Percentiles rank a stretch among this genome's conserved stretches.
Evolutionary conservation across 2,113 vertebrate species (phyloP).

Genomic region (Procavia capensis): DNA sequence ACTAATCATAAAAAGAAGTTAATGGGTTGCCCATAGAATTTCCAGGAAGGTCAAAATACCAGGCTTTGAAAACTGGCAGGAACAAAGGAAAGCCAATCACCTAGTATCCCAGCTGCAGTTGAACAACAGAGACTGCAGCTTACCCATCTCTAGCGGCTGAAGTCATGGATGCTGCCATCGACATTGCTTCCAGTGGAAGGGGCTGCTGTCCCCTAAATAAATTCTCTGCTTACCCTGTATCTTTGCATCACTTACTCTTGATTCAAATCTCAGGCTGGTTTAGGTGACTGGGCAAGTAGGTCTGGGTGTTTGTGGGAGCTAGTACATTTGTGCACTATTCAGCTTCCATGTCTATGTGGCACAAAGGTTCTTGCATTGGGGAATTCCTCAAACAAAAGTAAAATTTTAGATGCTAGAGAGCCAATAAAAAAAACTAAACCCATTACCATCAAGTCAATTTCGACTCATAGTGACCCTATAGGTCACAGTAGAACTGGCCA

Average conservation of each 20-base stretch:
- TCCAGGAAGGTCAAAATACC: conserved; percentile 22
- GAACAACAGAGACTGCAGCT: neutral
- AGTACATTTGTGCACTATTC: neutral
- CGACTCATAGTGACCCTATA: too few relatives aligned
- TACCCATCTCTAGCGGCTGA: neutral
- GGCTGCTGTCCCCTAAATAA: neutral
- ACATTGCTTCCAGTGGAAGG: neutral
- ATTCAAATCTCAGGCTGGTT: neutral
- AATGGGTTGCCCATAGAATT: conserved; percentile 16
- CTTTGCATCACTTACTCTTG: neutral
- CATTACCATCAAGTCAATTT: too few relatives aligned
- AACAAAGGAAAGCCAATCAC: conserved; percentile 15
- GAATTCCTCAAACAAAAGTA: conserved; percentile 3
- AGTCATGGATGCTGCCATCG: fast-evolving
- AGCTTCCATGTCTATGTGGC: fast-evolving
- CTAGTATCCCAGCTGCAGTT: neutral
- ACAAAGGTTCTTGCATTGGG: neutral
- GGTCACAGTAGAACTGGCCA: too few relatives aligned
- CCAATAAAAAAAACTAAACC: neutral
- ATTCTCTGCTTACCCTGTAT: neutral
- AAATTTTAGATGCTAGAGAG: neutral
- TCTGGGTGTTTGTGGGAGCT: neutral
- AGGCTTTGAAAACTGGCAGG: conserved; percentile 25
- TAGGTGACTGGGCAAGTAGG: neutral
- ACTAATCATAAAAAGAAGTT: too few relatives aligned